Conservation (phyloP, 2,888 invertebrate species). For the Leptopterna dolabrata region DNA sequence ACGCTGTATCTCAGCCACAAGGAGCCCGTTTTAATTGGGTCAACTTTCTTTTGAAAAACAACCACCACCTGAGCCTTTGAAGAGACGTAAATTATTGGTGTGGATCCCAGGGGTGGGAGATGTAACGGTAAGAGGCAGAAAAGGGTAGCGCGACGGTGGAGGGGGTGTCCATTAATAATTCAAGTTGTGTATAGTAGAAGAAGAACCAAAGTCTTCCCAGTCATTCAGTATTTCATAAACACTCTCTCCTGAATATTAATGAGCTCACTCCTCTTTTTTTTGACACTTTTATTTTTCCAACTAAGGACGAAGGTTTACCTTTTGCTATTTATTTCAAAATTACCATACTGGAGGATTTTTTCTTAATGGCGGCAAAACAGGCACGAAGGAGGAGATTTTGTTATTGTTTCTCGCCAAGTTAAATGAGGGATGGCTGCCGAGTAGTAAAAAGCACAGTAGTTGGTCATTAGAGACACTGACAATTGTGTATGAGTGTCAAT, state of each 20-base stretch:
- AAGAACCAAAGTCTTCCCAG: constrained; percentile 47
- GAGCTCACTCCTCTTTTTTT: neutral
- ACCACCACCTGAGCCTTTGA: constrained; percentile 39
- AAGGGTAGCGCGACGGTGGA: neutral
- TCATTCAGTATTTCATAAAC: constrained; percentile 49
- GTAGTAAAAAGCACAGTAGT: neutral
- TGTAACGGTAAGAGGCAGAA: constrained; percentile 9
- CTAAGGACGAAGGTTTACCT: constrained; percentile 25
- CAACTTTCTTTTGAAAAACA: constrained; percentile 28
- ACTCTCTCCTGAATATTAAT: constrained; percentile 44
- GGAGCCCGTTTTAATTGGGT: constrained; percentile 24
- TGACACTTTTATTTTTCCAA: constrained; percentile 30
- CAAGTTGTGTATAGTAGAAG: constrained; percentile 46
- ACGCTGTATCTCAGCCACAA: neutral
- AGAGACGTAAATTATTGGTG: constrained; percentile 38
- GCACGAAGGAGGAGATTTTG: neutral
- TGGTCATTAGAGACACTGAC: neutral
- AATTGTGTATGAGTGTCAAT: no score
- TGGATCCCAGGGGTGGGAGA: neutral
- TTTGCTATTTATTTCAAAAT: constrained; percentile 41
- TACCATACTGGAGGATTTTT: constrained; percentile 22
- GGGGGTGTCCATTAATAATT: constrained; percentile 41
- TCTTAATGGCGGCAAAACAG: neutral
- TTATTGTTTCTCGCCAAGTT: neutral
- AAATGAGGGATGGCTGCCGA: neutral